Percentiles rank a stretch among this genome's conserved stretches.
Conservation (phyloP, 2,113 vertebrate species). For the Phalacrocorax aristotelis region DNA sequence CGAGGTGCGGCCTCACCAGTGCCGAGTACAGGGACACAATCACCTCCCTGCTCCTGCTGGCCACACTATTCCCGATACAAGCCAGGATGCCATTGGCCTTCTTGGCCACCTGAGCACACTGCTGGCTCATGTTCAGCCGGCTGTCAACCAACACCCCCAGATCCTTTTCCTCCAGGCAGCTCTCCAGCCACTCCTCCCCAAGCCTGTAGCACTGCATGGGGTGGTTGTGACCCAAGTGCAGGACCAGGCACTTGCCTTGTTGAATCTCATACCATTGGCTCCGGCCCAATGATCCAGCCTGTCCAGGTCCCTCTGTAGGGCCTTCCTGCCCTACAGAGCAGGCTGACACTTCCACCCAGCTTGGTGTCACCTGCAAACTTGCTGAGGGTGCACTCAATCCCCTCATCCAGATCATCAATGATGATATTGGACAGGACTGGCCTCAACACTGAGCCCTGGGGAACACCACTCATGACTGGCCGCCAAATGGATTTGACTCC, state of each 20-base stretch:
- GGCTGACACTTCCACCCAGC: fast-evolving
- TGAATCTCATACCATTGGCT: not conserved
- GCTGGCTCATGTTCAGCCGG: fast-evolving
- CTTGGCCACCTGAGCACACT: too few relatives aligned
- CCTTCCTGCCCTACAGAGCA: not conserved
- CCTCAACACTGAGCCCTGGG: not conserved
- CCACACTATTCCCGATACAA: not conserved
- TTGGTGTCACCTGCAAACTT: fast-evolving
- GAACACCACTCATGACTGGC: not conserved
- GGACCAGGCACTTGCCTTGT: too few relatives aligned
- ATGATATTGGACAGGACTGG: not conserved
- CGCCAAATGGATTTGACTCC: too few relatives aligned
- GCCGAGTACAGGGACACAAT: fast-evolving
- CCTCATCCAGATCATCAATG: not conserved
- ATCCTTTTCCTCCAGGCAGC: fast-evolving
- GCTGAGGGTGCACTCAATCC: not conserved
- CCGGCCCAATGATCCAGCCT: fast-evolving
- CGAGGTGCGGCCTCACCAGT: fast-evolving
- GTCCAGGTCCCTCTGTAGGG: not conserved
- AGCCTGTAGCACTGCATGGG: not conserved
- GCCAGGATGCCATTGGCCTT: not conserved
- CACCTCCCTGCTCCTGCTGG: not conserved
- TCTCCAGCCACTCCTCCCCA: not conserved
- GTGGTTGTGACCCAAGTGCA: not conserved
- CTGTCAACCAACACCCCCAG: fast-evolving